phyloP scores from a whole-genome alignment of 1,140 invertebrate species.

The Bombus impatiens region DNA sequence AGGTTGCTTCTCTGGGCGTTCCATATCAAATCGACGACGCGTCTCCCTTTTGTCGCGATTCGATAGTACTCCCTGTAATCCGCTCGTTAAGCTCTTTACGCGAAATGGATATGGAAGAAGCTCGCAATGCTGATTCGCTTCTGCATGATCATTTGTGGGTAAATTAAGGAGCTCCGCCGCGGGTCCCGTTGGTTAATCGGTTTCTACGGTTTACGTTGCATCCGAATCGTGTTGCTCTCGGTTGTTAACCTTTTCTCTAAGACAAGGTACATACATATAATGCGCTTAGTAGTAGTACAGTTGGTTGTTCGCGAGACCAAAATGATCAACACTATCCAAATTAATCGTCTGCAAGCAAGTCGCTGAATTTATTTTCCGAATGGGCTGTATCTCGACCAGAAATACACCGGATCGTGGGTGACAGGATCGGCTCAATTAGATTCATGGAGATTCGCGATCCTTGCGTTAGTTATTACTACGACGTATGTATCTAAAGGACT shows the following conservation, averaged over 20 bases:
- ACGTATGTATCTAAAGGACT: no score
- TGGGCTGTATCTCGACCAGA: no score
- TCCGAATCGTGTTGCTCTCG: neutral
- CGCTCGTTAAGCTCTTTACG: slow-evolving; percentile 58
- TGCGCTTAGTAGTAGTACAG: no score
- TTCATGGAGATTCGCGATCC: no score
- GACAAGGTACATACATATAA: neutral
- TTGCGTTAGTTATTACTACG: no score
- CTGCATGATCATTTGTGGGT: slow-evolving; percentile 43
- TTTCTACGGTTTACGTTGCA: neutral
- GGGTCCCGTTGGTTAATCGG: slow-evolving; percentile 25
- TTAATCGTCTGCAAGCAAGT: no score
- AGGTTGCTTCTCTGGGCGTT: slow-evolving; percentile 41
- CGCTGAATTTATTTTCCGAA: no score
- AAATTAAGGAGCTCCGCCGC: slow-evolving; percentile 45
- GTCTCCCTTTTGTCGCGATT: slow-evolving; percentile 49
- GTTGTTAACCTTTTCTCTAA: neutral
- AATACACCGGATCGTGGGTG: no score
- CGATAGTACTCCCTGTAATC: slow-evolving; percentile 55
- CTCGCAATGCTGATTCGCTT: slow-evolving; percentile 1
- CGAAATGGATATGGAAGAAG: slow-evolving; percentile 47
- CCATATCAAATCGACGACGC: slow-evolving; percentile 40
- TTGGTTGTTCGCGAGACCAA: no score
- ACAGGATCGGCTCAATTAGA: no score
- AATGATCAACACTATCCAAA: no score